Conservation (phyloP, 2,888 invertebrate species). For the Eurytoma adleriae region DNA sequence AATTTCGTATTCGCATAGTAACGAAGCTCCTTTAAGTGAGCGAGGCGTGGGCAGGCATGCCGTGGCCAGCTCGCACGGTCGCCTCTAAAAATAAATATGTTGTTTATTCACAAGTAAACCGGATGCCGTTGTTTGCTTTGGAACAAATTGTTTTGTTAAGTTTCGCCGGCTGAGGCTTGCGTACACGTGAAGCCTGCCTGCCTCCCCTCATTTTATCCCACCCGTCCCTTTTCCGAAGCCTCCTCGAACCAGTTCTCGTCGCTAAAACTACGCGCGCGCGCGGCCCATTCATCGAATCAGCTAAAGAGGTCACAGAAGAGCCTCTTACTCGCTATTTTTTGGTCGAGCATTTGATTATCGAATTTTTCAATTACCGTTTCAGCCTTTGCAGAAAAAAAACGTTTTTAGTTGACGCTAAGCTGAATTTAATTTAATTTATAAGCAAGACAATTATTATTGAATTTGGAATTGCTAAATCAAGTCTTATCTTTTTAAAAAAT, state of each 20-base stretch:
- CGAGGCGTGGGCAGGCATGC: slow-evolving; percentile 45
- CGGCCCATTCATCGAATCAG: too few relatives aligned
- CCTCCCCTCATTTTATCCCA: slow-evolving; percentile 15
- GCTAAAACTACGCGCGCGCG: too few relatives aligned
- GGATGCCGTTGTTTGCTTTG: slow-evolving; percentile 76
- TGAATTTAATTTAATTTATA: too few relatives aligned
- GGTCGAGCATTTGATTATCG: too few relatives aligned
- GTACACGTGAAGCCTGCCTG: slow-evolving; percentile 61
- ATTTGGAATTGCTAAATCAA: too few relatives aligned
- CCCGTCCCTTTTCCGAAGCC: slow-evolving; percentile 3
- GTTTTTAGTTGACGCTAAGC: too few relatives aligned
- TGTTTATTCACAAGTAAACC: slow-evolving; percentile 77
- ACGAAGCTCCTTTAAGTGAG: slow-evolving; percentile 6
- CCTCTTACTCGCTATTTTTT: too few relatives aligned
- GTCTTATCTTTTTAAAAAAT: too few relatives aligned
- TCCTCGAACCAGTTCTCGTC: slow-evolving; percentile 9
- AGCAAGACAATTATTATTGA: too few relatives aligned
- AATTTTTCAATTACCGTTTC: too few relatives aligned
- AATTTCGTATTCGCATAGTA: not conserved
- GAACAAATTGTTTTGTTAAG: slow-evolving; percentile 76
- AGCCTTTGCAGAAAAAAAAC: too few relatives aligned
- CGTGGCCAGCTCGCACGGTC: slow-evolving; percentile 60
- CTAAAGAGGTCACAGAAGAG: too few relatives aligned
- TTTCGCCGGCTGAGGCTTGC: slow-evolving; percentile 66
- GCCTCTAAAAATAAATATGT: slow-evolving; percentile 76